Base-by-base conservation (phyloP, 2,797 vertebrate species). In the Euthynnus affinis region DNA sequence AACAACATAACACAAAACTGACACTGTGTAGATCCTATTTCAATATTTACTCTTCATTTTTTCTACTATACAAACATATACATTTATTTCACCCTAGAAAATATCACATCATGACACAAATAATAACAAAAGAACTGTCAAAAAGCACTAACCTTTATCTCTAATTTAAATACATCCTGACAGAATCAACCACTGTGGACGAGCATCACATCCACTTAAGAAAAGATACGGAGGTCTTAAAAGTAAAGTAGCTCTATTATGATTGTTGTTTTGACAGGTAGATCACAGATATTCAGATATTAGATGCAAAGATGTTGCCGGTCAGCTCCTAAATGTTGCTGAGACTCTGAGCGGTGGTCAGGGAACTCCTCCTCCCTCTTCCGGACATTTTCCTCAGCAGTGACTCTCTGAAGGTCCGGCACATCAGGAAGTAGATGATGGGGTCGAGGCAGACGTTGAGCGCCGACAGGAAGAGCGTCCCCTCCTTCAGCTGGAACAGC, bases 371-470 rank as follows among this genome's bases (percentile, higher is more conserved):
- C 49, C 29, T 32, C 29, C 29, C 52, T 4, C n/a, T n/a, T 0
- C 72, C 9, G 0, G 89, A 67, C 68, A 94, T 75, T 58, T 91
- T 95, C 25, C 67, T 88, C 4, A 95, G 83, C 70, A 96, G 88
- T 0, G 89, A 89, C 78, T 95, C 91, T 14, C 94, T 88, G 88
- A 95, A 96, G n/a, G 71, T 92, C 0, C 71, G 85, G 15, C 94
- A 95, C 81, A 98, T 96, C 10, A 96, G 95, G 80, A 96, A 97
- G 61, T 97, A 99, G 57, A 99, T 88, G 53, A 99, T 20, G 0
- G 98, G 98, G 63, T 98, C 97, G 0, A 99, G 95, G 57, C 97
- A 98, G 72, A 99, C 93, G 73, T 97, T 97, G 0, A 96, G 94
- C 15, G 98, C 93, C 0, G 97, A 94, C 3, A 98, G 90, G 18